Base-by-base conservation (phyloP, 1,140 invertebrate species). In the Cyrtorhinus lividipennis region DNA sequence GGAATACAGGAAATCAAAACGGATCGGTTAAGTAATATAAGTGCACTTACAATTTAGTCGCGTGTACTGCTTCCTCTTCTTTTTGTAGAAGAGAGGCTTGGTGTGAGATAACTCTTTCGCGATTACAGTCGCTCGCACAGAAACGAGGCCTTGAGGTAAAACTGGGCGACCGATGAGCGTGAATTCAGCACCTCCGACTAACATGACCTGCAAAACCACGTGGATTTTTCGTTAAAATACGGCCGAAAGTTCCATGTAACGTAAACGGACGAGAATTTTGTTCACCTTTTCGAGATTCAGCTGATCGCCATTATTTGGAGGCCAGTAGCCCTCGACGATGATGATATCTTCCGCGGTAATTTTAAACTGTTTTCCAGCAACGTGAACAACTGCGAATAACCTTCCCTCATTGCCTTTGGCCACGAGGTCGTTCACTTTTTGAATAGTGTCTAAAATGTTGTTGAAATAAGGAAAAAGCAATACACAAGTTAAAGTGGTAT, bases 51-150 rank as follows among this genome's bases (percentile, higher is more conserved):
- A 68, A 56, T 68, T 68, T 25, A 69, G 65, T 26, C 69, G 64
- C 56, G 59, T 63, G 38, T 67, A 67, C 27, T 69, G 69, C 56
- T 71, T 69, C 24, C 68, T 64, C 53, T 59, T 66, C 23, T 56
- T 62, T 57, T 67, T 67, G 38, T 59, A 59, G 26, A 70, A 71
- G 48, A 67, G 53, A 58, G 84, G 85, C 71, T 86, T 88, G 0
- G 85, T 90, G 67, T 91, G 83, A 0, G 88, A 90, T 1, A 95
- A 74, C 0, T 87, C 90, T 73, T 95, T 95, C 66, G 93, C 91
- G 56, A 96, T 84, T 3, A 96, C 82, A 27, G 90, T 94, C 0
- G 87, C 92, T 65, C 88, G 82, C 0, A 96, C 79, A 57, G 78
- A 75, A 0, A 91, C 87, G 26, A 90, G 72, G 57, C 85, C 84